Conservation (phyloP, 2,113 vertebrate species). For the Phoenicopterus ruber region DNA sequence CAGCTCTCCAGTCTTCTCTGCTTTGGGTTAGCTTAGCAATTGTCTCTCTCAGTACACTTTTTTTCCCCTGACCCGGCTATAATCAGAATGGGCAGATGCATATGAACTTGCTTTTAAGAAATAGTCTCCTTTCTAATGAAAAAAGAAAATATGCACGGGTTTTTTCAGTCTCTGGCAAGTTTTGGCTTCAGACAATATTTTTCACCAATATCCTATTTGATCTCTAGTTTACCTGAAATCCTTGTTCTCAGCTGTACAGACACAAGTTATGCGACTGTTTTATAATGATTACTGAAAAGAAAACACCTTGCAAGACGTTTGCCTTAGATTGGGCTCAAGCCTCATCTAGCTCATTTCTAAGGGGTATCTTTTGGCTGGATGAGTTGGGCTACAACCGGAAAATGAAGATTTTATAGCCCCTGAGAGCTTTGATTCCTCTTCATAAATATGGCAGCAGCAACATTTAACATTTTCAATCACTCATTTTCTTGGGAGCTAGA, state of each 20-base stretch:
- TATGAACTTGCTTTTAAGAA: not conserved
- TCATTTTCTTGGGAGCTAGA: slow-evolving; percentile 20
- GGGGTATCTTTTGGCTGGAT: not conserved
- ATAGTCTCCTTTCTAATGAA: not conserved
- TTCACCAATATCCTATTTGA: not conserved
- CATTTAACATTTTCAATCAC: slow-evolving; percentile 25
- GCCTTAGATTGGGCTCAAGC: not conserved
- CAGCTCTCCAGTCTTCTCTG: not conserved
- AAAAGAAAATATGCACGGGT: not conserved
- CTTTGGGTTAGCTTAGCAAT: slow-evolving; percentile 3
- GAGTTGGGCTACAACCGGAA: not conserved
- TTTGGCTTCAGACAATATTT: not conserved
- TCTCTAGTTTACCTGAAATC: not conserved
- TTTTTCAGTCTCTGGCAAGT: not conserved
- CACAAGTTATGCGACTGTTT: not conserved
- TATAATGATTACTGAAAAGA: not conserved
- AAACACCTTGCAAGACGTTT: not conserved
- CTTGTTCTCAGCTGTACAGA: not conserved
- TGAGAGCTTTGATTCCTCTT: not conserved
- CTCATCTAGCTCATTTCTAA: not conserved
- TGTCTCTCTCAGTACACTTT: not conserved
- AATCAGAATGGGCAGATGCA: not conserved
- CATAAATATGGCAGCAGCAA: slow-evolving; percentile 28
- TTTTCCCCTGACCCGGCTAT: not conserved
- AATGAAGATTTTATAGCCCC: not conserved